Evolutionary conservation across 2,888 invertebrate genomes (phyloP).

Genomic region (Amphiduros pacificus): DNA sequence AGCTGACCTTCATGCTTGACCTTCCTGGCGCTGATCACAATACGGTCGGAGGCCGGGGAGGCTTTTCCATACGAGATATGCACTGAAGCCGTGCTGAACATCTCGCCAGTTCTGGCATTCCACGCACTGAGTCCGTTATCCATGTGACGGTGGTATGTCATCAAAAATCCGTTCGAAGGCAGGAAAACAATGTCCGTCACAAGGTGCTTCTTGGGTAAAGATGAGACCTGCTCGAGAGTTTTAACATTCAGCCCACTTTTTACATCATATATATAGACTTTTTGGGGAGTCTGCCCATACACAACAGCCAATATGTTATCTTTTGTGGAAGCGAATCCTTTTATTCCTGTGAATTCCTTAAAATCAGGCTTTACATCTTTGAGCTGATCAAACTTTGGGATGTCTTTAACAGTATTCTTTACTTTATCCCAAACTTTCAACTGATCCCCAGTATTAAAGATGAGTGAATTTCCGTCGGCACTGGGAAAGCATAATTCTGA

Average conservation of each 20-base stretch:
- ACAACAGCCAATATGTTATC: conserved; percentile 26
- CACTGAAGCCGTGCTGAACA: conserved; percentile 7
- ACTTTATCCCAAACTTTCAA: conserved; percentile 21
- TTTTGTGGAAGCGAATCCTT: conserved; percentile 19
- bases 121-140: conserved; percentile 21
- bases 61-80: conserved; percentile 16
- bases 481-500: conserved; percentile 13
- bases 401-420: conserved; percentile 1
- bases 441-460: conserved; percentile 20
- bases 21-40: conserved; percentile 21
- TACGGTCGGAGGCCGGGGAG: conserved; percentile 29
- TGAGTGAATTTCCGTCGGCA: conserved; percentile 22
- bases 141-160: conserved; percentile 21
- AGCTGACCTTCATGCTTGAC: conserved; percentile 14
- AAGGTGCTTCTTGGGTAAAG: neutral
- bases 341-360: conserved; percentile 5
- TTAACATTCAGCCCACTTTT: neutral
- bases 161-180: conserved; percentile 25
- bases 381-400: conserved; percentile 11
- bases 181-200: conserved; percentile 26
- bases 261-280: conserved; percentile 26
- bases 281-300: conserved; percentile 19
- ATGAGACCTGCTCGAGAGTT: too few species aligned
- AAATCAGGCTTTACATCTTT: conserved; percentile 1
- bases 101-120: conserved; percentile 25